Evolutionary conservation across 2,888 invertebrate genomes (phyloP).

Genomic region (Drosophila meridiana): DNA sequence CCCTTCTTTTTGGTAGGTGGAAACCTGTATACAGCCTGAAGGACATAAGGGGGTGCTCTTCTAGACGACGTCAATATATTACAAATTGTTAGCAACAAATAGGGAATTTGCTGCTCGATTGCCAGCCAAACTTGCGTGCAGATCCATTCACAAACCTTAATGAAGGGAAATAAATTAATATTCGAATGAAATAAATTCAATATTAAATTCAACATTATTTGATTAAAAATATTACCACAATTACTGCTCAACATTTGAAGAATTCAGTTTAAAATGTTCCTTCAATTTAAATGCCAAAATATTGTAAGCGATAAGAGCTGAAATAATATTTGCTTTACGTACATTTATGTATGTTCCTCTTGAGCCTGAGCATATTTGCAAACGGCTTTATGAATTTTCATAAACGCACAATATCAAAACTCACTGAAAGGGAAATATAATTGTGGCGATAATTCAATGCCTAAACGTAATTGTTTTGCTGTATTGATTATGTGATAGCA

Average conservation of each 20-base stretch:
- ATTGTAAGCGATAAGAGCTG: slow-evolving; percentile 8
- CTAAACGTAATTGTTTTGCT: slow-evolving; percentile 62
- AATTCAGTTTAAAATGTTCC: background rate
- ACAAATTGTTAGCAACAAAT: slow-evolving; percentile 43
- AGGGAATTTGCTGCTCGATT: slow-evolving; percentile 51
- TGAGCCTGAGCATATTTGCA: slow-evolving; percentile 45
- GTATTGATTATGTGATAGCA: slow-evolving; percentile 64
- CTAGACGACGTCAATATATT: slow-evolving; percentile 39
- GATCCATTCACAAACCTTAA: background rate
- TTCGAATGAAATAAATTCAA: background rate
- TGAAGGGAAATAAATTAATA: background rate
- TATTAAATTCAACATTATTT: no score
- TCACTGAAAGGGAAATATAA: slow-evolving; percentile 7
- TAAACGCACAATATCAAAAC: slow-evolving; percentile 21
- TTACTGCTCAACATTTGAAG: background rate
- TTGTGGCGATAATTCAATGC: slow-evolving; percentile 62
- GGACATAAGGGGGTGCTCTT: background rate
- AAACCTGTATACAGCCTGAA: background rate
- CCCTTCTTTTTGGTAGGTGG: slow-evolving; percentile 16
- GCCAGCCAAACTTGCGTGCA: background rate
- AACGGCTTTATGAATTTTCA: slow-evolving; percentile 63
- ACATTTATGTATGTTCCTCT: slow-evolving; percentile 44
- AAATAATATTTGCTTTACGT: slow-evolving; percentile 32
- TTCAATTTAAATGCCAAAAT: slow-evolving; percentile 7
- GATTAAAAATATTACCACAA: background rate